A percentile compares a stretch with the other conserved stretches of the same genome.
These are phyloP conservation scores for Meriones psammophilus DNA, from an alignment of 2,797 vertebrate genomes.

Conservation along the genomic window DNA sequence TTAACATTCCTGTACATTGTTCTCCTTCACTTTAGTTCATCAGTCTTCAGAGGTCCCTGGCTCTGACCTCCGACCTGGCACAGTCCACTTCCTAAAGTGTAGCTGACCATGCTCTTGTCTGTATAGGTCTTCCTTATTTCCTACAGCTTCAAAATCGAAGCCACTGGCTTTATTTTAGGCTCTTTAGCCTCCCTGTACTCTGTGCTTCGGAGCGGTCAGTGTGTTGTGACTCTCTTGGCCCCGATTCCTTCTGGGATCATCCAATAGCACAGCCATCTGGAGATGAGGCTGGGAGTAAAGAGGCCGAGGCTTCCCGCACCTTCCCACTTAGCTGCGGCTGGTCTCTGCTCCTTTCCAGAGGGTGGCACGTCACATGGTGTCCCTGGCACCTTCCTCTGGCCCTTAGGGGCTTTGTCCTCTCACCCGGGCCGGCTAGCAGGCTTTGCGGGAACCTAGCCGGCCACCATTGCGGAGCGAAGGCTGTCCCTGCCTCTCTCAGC, in stretches of 20 bases:
- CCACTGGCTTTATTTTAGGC: not conserved
- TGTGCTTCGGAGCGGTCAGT: not conserved
- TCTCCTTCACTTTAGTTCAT: not conserved
- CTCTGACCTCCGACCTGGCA: not conserved
- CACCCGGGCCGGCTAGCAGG: not conserved
- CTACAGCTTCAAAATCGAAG: not conserved
- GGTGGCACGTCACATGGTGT: not conserved
- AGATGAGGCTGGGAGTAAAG: not conserved
- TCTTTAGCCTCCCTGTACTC: no score
- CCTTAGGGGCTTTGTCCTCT: not conserved
- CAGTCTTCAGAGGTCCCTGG: not conserved
- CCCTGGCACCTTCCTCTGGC: not conserved
- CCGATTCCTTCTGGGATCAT: not conserved
- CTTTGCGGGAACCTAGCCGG: not conserved
- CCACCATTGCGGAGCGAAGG: no score
- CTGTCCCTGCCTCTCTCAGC: not conserved
- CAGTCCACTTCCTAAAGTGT: not conserved
- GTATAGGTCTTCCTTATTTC: not conserved
- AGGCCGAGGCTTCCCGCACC: not conserved
- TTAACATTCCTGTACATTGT: not conserved
- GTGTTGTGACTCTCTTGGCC: rapidly evolving
- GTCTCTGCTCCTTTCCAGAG: not conserved
- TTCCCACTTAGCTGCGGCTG: not conserved
- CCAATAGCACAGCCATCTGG: not conserved
- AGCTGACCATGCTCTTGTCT: not conserved